Percentiles rank a stretch among this genome's conserved stretches.
Evolutionary conservation across 37 sponge, comb jelly and placozoan species (phyloP).

Genomic region (Bolinopsis microptera): DNA sequence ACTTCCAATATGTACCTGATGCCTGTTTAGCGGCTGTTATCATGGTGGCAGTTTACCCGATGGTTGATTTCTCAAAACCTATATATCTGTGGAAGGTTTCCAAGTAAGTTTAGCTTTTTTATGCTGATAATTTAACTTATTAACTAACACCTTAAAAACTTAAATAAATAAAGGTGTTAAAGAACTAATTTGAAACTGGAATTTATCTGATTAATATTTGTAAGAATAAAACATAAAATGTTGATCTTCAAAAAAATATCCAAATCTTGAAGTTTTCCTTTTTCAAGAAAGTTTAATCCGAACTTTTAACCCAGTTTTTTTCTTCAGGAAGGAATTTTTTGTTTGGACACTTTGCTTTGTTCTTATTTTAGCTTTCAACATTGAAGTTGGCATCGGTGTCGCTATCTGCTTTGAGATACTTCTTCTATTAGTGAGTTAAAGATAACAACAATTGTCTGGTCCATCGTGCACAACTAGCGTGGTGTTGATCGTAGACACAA

Average conservation of each 20-base stretch:
- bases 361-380: slow-evolving; percentile 6
- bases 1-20: slow-evolving; percentile 56
- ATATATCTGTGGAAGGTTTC: slow-evolving; percentile 39
- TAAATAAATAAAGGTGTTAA: background rate
- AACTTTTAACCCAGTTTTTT: background rate
- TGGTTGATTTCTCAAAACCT: slow-evolving; percentile 45
- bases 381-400: background rate
- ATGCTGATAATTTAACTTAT: too few species aligned
- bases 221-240: too few species aligned
- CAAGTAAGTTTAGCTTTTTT: slow-evolving; percentile 30
- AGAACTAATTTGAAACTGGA: background rate
- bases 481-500: too few species aligned
- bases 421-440: background rate
- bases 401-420: slow-evolving; percentile 29
- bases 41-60: slow-evolving; percentile 60
- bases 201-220: background rate
- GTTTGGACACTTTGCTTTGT: slow-evolving; percentile 49
- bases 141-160: too few species aligned
- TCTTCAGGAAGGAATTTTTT: slow-evolving; percentile 51
- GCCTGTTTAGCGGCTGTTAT: slow-evolving; percentile 52
- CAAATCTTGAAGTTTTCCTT: too few species aligned
- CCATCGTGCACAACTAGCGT: too few species aligned
- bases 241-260: too few species aligned
- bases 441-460: too few species aligned
- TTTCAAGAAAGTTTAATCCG: too few species aligned